These are phyloP conservation scores for Pelobates cultripes DNA, from an alignment of 2,797 vertebrate genomes.

Conservation along the genomic window DNA sequence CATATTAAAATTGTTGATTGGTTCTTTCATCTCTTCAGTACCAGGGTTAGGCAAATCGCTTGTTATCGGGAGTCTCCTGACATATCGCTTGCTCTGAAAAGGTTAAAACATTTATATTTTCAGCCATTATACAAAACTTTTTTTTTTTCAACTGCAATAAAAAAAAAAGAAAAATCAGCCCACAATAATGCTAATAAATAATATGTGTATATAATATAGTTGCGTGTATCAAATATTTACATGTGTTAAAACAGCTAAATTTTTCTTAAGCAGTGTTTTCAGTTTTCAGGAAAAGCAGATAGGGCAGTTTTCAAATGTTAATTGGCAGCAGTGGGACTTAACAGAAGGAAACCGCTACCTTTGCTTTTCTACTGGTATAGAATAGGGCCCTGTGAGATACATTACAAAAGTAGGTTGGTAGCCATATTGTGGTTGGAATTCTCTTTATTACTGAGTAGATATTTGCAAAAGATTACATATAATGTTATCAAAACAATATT, in stretches of 20 bases:
- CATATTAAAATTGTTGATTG: no score
- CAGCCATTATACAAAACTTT: no score
- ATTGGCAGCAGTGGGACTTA: conserved; percentile 40
- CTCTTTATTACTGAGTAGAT: not conserved
- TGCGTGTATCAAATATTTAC: conserved; percentile 1
- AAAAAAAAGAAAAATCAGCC: no score
- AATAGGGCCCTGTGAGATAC: conserved; percentile 16
- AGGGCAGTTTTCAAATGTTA: conserved; percentile 40
- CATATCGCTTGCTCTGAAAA: no score
- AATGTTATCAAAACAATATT: no score
- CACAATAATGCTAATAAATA: not conserved
- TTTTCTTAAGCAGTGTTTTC: not conserved
- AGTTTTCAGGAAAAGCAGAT: conserved; percentile 14
- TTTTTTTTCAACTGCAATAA: no score
- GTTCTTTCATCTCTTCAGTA: no score
- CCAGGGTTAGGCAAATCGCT: no score
- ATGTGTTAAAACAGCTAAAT: not conserved
- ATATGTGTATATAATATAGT: not conserved
- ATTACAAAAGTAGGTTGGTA: not conserved
- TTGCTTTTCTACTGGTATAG: conserved; percentile 33
- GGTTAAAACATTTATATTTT: no score
- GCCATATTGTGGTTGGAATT: not conserved
- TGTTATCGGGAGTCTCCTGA: no score
- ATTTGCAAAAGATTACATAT: not conserved
- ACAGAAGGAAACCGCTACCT: conserved; percentile 31